phyloP scores from a whole-genome alignment of 2,113 vertebrate genomes.

The Triplophysa siluroides region DNA sequence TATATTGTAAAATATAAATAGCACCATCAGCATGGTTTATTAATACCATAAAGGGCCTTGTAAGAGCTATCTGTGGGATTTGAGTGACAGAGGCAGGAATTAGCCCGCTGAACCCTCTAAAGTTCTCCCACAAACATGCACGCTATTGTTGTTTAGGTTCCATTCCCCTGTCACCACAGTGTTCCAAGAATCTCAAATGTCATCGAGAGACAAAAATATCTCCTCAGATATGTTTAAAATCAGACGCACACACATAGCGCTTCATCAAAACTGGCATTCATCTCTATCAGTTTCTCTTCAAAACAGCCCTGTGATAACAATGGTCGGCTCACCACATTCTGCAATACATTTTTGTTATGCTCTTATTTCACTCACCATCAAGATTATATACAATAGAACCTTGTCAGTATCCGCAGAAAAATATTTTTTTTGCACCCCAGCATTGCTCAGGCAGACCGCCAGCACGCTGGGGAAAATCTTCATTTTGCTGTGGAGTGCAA shows the following conservation, averaged over 20 bases:
- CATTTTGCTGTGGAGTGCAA: conserved; percentile 32
- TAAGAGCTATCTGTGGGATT: conserved; percentile 18
- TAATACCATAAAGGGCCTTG: conserved; percentile 20
- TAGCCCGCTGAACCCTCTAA: conserved; percentile 19
- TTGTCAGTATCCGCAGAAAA: conserved; percentile 21
- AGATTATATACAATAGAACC: conserved; percentile 32
- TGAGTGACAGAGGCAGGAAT: conserved; percentile 45
- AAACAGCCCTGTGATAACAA: conserved; percentile 17
- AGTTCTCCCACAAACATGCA: conserved; percentile 43
- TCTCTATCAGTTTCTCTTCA: background rate
- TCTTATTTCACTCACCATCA: conserved; percentile 26
- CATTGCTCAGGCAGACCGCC: conserved; percentile 35
- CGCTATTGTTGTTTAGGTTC: conserved; percentile 52
- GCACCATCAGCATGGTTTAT: conserved; percentile 34
- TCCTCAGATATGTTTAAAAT: conserved; percentile 32
- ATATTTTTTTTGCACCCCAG: conserved; percentile 36
- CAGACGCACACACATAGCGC: background rate
- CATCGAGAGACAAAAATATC: conserved; percentile 40
- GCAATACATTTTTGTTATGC: background rate
- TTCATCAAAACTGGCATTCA: conserved; percentile 41
- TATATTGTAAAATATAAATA: conserved; percentile 41
- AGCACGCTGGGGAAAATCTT: conserved; percentile 41
- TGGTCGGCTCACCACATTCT: conserved; percentile 11
- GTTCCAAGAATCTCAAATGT: conserved; percentile 53
- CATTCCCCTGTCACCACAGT: conserved; percentile 35